Base-by-base conservation (phyloP, 2,113 vertebrate species). In the Astatotilapia flaviijosephi region DNA sequence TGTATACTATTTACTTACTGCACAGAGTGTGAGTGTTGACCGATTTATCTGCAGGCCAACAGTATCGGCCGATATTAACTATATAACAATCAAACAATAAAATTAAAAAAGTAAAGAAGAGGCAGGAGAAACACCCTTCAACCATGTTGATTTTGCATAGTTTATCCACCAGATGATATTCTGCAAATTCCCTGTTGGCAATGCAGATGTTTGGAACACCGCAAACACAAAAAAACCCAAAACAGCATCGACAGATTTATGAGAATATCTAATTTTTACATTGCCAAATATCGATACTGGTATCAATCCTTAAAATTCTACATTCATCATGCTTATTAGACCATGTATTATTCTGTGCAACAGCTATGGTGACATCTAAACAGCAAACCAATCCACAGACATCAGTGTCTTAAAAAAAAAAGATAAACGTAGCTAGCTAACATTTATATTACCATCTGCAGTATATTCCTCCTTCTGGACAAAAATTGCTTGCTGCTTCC, bases 181-280 rank as follows among this genome's bases (percentile, higher is more conserved):
- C 0, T 75, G 40, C 68, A 75, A 28, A 45, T 45, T 73, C 37
- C 21, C 37, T 73, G 21, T 73, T 73, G 37, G 37, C 37, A 73
- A 5, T 26, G 23, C 40, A 10, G 35, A 21, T 26, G 8, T 73
- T 17, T 45, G 40, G 68, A 73, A 17, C 8, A 26, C 37, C 5
- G 4, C 21, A 10, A 45, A 45, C 8, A 26, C 37, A 11, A 73
- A 2, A 1, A 73, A 73, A 1, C 0, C 0, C 5, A 45, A 73
- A 45, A 15, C 5, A 10, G 2, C n/a, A 26, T 47, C 4, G 1
- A 23, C 21, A 26, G 21, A 73, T 73, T 17, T 45, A 73, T 11
- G 13, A 10, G 40, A 73, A 73, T 17, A 73, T 47, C 40, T 10
- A 2, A 45, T 73, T 75, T 75, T 75, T 47, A 75, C 47, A 62